Percentiles rank a stretch among this genome's conserved stretches.
phyloP scores from a whole-genome alignment of 2,113 vertebrate genomes.

The Peromyscus maniculatus region DNA sequence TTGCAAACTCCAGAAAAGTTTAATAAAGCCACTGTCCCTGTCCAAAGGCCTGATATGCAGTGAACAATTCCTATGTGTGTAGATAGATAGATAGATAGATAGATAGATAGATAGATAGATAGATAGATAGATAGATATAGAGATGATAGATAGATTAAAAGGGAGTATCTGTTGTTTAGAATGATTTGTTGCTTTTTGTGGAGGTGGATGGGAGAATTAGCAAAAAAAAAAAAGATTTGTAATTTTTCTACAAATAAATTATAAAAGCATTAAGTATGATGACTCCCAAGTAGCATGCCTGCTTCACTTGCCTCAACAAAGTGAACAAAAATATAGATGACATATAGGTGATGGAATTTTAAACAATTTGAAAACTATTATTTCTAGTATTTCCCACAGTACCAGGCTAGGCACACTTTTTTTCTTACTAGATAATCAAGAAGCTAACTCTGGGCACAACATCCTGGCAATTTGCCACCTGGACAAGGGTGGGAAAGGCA shows the following conservation, averaged over 20 bases:
- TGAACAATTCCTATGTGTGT: background rate
- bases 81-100: no score
- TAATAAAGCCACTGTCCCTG: background rate
- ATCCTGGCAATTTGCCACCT: conserved; percentile 65
- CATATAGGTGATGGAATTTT: conserved; percentile 11
- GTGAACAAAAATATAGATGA: background rate
- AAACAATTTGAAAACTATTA: conserved; percentile 59
- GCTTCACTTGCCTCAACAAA: conserved; percentile 4
- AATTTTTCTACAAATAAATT: conserved; percentile 49
- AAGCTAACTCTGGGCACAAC: conserved; percentile 44
- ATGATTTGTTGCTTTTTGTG: background rate
- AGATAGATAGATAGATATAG: no score
- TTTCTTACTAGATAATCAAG: conserved; percentile 66
- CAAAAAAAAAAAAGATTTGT: background rate
- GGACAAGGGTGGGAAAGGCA: conserved; percentile 63
- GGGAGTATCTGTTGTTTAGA: background rate
- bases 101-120: no score
- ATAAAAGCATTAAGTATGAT: conserved; percentile 3
- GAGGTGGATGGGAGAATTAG: background rate
- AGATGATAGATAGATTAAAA: background rate
- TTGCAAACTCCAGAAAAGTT: conserved; percentile 24
- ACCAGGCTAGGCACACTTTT: background rate
- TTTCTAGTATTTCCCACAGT: conserved; percentile 68
- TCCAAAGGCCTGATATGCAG: background rate
- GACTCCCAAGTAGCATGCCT: conserved; percentile 38